Base-by-base conservation (phyloP, 2,113 vertebrate genomes). In the Bujurquina vittata region DNA sequence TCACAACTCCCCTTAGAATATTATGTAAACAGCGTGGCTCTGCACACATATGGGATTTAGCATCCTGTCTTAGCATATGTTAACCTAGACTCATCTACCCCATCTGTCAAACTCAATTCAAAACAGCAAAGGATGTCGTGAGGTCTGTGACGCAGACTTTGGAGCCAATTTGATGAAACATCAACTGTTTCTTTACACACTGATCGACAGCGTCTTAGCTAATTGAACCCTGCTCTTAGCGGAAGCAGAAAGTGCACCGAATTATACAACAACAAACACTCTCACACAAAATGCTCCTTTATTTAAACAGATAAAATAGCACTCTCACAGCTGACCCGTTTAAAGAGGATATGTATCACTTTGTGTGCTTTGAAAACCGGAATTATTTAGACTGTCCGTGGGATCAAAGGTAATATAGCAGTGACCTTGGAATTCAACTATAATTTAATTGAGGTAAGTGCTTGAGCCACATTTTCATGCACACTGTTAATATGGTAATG, bases 401-500 rank as follows among this genome's bases (percentile, higher is more conserved):
- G 67, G 56, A 69, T 87, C 79, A 58, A n/a, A 79, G 55, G 52
- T 65, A 75, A 86, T 84, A 57, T 73, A 18, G 31, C 58, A 3
- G n/a, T 79, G 88, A 93, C 88, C 89, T 91, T 92, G 81, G 81
- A 74, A 81, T 85, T 72, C 55, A 82, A 63, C 69, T 77, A 54
- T 76, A 52, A 83, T 87, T 88, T 86, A 87, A 91, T 91, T 84
- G 84, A 75, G 72, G 62, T 62, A 89, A 84, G 81, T 79, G 83
- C 67, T 76, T n/a, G 82, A 10, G 67, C 77, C 65, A 62, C 82
- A 81, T 90, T 89, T 73, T 78, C 55, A 89, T 87, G 83, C 80
- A 80, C 79, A 80, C 86, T 55, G 82, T 91, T 85, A 83, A 84
- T 84, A 89, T 91, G 83, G 56, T 89, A 90, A 90, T 89, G 81